phyloP scores from a whole-genome alignment of 2,888 invertebrate species.

The Nemapogon koenigi region DNA sequence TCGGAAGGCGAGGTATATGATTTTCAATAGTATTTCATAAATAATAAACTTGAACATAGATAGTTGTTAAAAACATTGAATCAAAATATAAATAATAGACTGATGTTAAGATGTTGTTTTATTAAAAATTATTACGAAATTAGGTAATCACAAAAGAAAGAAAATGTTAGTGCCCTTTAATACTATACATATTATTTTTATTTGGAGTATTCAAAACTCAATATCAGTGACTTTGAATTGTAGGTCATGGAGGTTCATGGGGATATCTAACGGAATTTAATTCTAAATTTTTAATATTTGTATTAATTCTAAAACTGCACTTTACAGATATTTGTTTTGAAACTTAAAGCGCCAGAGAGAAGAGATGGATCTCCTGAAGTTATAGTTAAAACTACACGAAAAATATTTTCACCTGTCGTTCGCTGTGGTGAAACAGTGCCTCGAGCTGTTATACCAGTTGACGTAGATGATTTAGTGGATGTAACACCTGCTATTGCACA shows the following conservation, averaged over 20 bases:
- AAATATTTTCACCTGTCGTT: slow-evolving; percentile 77
- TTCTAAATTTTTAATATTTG: too few relatives aligned
- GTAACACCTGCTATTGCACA: slow-evolving; percentile 29
- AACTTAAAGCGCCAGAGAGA: slow-evolving; percentile 45
- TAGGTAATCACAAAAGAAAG: too few relatives aligned
- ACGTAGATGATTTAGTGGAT: slow-evolving; percentile 45
- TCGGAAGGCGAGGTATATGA: slow-evolving; percentile 47
- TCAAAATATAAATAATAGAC: background rate
- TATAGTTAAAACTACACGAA: slow-evolving; percentile 81
- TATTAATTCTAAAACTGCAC: too few relatives aligned
- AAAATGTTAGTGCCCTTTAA: too few relatives aligned
- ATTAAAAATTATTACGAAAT: background rate
- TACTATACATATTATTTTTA: too few relatives aligned
- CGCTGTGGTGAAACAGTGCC: slow-evolving; percentile 61
- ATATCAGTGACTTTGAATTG: too few relatives aligned
- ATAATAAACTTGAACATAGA: background rate
- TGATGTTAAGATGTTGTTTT: background rate
- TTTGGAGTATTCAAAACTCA: too few relatives aligned
- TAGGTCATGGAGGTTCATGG: too few relatives aligned
- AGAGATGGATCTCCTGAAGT: slow-evolving; percentile 65
- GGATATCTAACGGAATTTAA: too few relatives aligned
- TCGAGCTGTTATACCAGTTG: slow-evolving; percentile 54
- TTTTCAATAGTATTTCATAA: background rate
- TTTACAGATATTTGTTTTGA: slow-evolving; percentile 46
- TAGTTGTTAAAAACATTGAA: background rate